Evolutionary conservation across 2,113 vertebrate species (phyloP).

Genomic region (Mastomys natalensis): DNA sequence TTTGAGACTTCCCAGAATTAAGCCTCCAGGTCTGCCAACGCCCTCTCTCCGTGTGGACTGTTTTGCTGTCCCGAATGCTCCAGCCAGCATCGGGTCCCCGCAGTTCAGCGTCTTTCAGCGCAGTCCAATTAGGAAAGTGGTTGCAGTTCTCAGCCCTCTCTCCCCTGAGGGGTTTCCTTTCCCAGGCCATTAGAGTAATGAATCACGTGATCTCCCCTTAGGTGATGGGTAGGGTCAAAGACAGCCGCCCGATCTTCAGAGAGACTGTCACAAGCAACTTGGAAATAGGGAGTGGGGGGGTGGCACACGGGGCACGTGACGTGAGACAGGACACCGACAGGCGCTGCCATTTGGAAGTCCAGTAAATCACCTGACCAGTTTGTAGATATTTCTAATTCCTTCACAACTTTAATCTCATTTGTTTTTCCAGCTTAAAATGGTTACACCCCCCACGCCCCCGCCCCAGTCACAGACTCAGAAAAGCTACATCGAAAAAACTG

Average conservation of each 20-base stretch:
- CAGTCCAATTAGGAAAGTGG: conserved; percentile 60
- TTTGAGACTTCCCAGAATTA: neutral
- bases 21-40: neutral
- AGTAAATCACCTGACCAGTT: neutral
- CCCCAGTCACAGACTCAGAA: neutral
- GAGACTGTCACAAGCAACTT: neutral
- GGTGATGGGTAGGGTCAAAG: conserved; percentile 45
- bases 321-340: neutral
- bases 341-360: conserved; percentile 14
- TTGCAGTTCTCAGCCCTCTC: neutral
- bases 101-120: neutral
- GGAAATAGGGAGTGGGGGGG: neutral
- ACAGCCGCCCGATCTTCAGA: neutral
- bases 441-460: too few species aligned
- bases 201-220: conserved; percentile 45
- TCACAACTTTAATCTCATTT: neutral
- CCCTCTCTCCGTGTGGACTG: neutral
- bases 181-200: conserved; percentile 45
- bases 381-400: conserved; percentile 1
- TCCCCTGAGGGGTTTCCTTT: conserved; percentile 35
- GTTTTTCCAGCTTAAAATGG: neutral
- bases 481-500: neutral
- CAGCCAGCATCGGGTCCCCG: neutral
- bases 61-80: neutral
- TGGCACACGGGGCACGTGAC: too few species aligned